phyloP scores from a whole-genome alignment of 2,888 invertebrate species.

The Cephus sareptanus region DNA sequence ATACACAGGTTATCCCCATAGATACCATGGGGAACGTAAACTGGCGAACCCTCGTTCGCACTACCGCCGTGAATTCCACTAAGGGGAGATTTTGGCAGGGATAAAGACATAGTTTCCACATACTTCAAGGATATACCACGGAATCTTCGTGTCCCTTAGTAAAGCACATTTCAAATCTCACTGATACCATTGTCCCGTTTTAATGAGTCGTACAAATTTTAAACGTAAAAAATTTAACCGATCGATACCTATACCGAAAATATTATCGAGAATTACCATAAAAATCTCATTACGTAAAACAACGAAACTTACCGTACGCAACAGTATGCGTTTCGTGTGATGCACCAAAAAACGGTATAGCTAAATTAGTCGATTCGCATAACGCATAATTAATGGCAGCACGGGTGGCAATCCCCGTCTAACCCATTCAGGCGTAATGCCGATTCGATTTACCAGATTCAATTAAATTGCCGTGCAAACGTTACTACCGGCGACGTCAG shows the following conservation, averaged over 20 bases:
- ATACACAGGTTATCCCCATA: background rate
- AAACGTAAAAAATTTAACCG: too few species aligned
- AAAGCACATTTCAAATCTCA: background rate
- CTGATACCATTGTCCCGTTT: too few species aligned
- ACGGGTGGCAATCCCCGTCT: background rate
- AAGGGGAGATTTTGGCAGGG: background rate
- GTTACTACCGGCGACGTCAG: background rate
- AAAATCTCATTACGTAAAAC: background rate
- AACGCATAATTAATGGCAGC: background rate
- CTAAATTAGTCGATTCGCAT: background rate
- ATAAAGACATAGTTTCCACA: constrained; percentile 22
- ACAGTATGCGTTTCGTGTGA: background rate
- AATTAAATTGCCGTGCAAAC: constrained; percentile 1
- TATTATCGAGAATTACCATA: too few species aligned
- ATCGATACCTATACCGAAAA: too few species aligned
- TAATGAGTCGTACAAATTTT: background rate
- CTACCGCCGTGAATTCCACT: background rate
- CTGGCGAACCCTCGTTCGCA: background rate
- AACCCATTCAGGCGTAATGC: background rate
- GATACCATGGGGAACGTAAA: background rate
- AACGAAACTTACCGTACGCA: background rate
- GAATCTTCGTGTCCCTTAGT: background rate
- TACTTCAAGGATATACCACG: background rate
- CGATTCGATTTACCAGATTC: background rate
- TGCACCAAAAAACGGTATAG: background rate